Percentiles rank a stretch among this genome's conserved stretches.
Conservation (phyloP, 35 echinoderm and acorn worm genomes). For the Ophioderma brevispina region DNA sequence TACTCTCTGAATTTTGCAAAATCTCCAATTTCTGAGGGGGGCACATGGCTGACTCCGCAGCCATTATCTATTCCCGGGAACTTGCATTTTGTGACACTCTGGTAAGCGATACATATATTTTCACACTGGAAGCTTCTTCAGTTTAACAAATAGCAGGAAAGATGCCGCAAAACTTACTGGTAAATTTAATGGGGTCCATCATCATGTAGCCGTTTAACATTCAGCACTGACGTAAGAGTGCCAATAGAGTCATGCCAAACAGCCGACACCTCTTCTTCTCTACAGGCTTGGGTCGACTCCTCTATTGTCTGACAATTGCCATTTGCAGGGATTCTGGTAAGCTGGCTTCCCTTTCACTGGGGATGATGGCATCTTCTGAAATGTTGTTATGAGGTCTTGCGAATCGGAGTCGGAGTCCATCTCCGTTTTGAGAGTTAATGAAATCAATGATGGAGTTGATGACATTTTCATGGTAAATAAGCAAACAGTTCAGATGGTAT, state of each 20-base stretch:
- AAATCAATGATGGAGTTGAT: no score
- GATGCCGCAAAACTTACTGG: slow-evolving; percentile 85
- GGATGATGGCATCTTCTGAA: slow-evolving; percentile 27
- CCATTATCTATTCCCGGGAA: no score
- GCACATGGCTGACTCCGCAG: no score
- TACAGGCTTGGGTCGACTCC: slow-evolving; percentile 8
- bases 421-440: no score
- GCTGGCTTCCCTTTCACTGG: slow-evolving; percentile 23
- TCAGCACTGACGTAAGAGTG: slow-evolving; percentile 96
- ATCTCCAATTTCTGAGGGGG: no score
- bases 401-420: slow-evolving; percentile 86
- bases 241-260: slow-evolving; percentile 83
- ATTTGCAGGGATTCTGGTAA: slow-evolving; percentile 1
- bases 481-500: no score
- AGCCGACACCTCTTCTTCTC: slow-evolving; percentile 64
- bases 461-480: no score
- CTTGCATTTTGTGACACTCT: no score
- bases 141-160: no score
- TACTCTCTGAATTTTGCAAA: no score
- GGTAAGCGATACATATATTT: no score
- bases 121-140: no score
- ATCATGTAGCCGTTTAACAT: slow-evolving; percentile 80
- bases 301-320: background rate
- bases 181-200: slow-evolving; percentile 91
- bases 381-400: slow-evolving; percentile 50